Percentiles rank a stretch among this genome's conserved stretches.
Evolutionary conservation across 2,888 invertebrate species (phyloP).

Genomic region (Lasius platythorax): DNA sequence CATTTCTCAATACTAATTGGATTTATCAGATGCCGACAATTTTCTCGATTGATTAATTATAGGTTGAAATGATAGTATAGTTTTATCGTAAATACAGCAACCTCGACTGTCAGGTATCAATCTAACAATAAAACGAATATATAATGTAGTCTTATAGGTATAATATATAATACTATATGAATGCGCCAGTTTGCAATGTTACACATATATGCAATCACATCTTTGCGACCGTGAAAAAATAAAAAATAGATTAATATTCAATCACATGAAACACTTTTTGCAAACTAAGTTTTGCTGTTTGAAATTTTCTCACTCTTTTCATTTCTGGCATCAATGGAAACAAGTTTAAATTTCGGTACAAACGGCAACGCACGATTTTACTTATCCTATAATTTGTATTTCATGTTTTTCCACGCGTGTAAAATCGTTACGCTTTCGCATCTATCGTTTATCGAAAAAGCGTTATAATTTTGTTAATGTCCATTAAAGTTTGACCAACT

Average conservation of each 20-base stretch:
- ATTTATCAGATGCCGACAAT: not conserved
- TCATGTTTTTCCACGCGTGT: not conserved
- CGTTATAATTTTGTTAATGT: not conserved
- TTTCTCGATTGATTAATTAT: not conserved
- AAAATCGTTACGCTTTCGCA: not conserved
- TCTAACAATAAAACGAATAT: not conserved
- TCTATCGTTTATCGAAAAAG: not conserved
- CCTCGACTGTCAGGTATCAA: not conserved
- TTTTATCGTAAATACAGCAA: not conserved
- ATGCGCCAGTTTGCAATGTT: constrained; percentile 11
- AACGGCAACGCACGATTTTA: not conserved
- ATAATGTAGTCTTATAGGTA: not conserved
- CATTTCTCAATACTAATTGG: not conserved
- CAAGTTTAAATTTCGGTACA: not conserved
- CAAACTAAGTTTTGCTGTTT: not conserved
- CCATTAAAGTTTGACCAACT: not conserved
- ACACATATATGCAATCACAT: not conserved
- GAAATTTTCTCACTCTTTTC: not conserved
- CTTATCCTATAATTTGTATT: not conserved
- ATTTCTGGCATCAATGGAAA: not conserved
- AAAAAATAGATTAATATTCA: not conserved
- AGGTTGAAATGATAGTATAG: not conserved
- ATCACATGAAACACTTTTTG: not conserved
- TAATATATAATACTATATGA: not conserved
- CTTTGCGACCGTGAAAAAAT: not conserved